These are phyloP conservation scores for Phalacrocorax carbo DNA, from an alignment of 2,113 vertebrate genomes.

Conservation along the genomic window DNA sequence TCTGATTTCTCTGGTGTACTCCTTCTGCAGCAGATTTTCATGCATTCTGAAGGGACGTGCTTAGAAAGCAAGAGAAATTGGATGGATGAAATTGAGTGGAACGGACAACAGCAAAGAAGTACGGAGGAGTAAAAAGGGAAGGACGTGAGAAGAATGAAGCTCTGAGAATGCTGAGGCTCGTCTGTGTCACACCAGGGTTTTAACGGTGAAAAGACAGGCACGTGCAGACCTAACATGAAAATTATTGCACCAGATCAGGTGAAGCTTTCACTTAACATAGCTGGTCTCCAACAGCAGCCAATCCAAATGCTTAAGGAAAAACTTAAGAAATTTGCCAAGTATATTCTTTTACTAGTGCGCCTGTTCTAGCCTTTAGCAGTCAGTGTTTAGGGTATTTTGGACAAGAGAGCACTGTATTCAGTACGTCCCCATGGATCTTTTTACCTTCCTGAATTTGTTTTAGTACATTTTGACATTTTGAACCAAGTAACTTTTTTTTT, in stretches of 20 bases:
- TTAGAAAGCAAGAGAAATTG: neutral
- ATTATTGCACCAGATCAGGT: neutral
- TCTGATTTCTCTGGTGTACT: neutral
- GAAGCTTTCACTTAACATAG: neutral
- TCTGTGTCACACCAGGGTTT: neutral
- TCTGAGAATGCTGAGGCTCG: neutral
- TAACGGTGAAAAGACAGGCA: neutral
- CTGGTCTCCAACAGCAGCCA: neutral
- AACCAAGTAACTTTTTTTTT: neutral
- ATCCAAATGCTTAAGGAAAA: neutral
- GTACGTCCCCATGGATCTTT: neutral
- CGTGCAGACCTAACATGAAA: neutral
- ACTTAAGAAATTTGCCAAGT: neutral
- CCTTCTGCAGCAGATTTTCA: neutral
- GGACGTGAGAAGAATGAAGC: neutral
- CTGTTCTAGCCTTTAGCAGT: neutral
- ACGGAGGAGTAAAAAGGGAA: neutral
- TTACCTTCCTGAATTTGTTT: neutral
- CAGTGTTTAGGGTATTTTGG: neutral
- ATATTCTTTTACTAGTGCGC: neutral
- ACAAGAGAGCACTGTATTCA: neutral
- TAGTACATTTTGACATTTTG: neutral
- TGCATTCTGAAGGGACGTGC: neutral
- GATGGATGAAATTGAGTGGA: constrained; percentile 28
- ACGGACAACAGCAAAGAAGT: neutral